Conservation (phyloP, 2,113 vertebrate species). For the Actinemys pallida region DNA sequence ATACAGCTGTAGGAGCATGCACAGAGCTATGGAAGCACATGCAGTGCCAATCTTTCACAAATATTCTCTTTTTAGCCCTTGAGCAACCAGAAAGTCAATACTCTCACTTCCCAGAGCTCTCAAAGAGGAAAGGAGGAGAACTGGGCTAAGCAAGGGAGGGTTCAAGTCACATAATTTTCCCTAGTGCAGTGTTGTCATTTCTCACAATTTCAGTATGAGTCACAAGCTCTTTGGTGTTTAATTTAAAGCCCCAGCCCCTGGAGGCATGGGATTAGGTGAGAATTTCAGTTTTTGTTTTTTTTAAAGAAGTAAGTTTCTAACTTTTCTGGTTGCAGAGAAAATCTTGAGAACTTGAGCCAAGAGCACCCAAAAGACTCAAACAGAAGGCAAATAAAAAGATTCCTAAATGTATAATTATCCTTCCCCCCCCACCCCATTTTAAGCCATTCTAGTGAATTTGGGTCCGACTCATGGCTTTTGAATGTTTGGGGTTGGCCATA, state of each 20-base stretch:
- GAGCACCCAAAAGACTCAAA: background rate
- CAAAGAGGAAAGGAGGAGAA: background rate
- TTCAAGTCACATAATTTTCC: background rate
- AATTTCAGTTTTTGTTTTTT: background rate
- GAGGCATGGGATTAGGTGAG: background rate
- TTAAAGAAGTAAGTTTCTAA: background rate
- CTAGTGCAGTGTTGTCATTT: background rate
- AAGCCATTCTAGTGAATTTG: background rate
- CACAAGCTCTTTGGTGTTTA: background rate
- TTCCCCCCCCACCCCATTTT: too few species aligned
- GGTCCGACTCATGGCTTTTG: background rate
- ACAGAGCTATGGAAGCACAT: background rate
- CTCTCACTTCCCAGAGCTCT: background rate
- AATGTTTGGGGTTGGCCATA: background rate
- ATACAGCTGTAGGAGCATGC: background rate
- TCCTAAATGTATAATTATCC: background rate
- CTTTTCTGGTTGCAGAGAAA: background rate
- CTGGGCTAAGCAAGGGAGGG: background rate
- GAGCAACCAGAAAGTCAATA: background rate
- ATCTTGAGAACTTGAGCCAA: background rate
- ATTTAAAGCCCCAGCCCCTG: background rate
- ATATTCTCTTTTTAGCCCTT: background rate
- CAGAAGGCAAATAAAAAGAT: background rate
- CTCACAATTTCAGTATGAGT: background rate
- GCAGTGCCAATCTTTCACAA: background rate